A percentile compares a stretch with the other conserved stretches of the same genome.
These are phyloP conservation scores for Heliornis fulica DNA, from an alignment of 2,113 vertebrate genomes.

Conservation along the genomic window DNA sequence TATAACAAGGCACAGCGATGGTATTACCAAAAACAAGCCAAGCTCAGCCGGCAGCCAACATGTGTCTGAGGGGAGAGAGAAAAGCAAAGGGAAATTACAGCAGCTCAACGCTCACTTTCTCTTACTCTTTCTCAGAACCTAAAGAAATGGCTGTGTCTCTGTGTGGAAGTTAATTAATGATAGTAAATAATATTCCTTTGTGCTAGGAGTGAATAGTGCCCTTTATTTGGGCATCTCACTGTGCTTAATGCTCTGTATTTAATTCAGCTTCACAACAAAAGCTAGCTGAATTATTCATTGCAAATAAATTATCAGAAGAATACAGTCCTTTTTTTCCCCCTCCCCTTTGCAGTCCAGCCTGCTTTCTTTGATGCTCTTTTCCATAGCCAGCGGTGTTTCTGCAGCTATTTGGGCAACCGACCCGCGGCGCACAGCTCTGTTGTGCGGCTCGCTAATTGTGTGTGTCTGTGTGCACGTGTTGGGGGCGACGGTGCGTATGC, in stretches of 20 bases:
- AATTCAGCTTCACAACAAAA: slow-evolving; percentile 19
- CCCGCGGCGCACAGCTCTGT: accelerated
- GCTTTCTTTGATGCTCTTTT: not conserved
- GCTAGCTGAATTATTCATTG: slow-evolving; percentile 53
- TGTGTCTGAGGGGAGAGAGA: not conserved
- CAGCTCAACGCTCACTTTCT: not conserved
- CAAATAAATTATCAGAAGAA: slow-evolving; percentile 40
- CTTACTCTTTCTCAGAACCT: not conserved
- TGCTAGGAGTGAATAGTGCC: slow-evolving; percentile 19
- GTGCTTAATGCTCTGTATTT: slow-evolving; percentile 31
- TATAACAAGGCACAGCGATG: accelerated
- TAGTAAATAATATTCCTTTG: slow-evolving; percentile 61
- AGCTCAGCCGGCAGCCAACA: not conserved
- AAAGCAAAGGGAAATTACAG: not conserved
- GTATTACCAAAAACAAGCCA: not conserved
- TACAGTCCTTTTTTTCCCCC: not conserved
- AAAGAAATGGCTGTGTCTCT: slow-evolving; percentile 24
- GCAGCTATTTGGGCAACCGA: accelerated
- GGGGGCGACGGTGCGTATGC: accelerated
- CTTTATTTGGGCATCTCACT: not conserved
- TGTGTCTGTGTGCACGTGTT: accelerated
- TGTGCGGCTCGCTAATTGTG: not conserved
- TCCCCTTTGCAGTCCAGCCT: not conserved
- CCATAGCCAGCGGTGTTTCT: not conserved
- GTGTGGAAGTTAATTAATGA: slow-evolving; percentile 38